These are phyloP conservation scores for Alosa alosa DNA, from an alignment of 2,113 vertebrate genomes.

Conservation along the genomic window DNA sequence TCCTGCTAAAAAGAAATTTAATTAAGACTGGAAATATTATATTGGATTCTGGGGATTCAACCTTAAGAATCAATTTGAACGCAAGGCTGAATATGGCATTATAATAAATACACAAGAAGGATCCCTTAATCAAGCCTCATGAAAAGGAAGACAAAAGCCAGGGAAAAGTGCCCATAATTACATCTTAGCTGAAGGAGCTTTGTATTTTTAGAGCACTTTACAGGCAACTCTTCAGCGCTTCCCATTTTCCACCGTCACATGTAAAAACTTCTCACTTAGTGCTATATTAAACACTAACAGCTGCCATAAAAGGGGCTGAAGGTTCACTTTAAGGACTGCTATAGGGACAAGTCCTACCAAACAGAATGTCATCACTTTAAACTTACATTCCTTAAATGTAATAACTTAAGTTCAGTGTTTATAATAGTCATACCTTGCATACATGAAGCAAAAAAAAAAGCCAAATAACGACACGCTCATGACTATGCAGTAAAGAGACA, in stretches of 20 bases:
- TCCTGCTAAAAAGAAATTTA: slow-evolving; percentile 20
- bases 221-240: neutral
- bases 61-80: slow-evolving; percentile 42
- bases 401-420: neutral
- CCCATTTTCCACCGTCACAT: neutral
- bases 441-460: neutral
- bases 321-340: neutral
- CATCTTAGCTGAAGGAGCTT: slow-evolving; percentile 23
- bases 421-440: neutral
- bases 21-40: slow-evolving; percentile 33
- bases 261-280: neutral
- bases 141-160: slow-evolving; percentile 41
- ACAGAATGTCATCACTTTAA: neutral
- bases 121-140: slow-evolving; percentile 41
- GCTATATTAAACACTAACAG: neutral
- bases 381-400: too few relatives aligned
- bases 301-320: neutral
- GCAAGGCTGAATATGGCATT: slow-evolving; percentile 30
- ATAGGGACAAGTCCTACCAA: neutral
- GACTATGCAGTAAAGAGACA: neutral
- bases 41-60: slow-evolving; percentile 17
- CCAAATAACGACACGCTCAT: neutral
- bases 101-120: slow-evolving; percentile 24
- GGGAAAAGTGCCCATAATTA: slow-evolving; percentile 37
- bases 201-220: slow-evolving; percentile 38